Base-by-base conservation (phyloP, 2,888 invertebrate species). In the Melangyna quadrimaculata region DNA sequence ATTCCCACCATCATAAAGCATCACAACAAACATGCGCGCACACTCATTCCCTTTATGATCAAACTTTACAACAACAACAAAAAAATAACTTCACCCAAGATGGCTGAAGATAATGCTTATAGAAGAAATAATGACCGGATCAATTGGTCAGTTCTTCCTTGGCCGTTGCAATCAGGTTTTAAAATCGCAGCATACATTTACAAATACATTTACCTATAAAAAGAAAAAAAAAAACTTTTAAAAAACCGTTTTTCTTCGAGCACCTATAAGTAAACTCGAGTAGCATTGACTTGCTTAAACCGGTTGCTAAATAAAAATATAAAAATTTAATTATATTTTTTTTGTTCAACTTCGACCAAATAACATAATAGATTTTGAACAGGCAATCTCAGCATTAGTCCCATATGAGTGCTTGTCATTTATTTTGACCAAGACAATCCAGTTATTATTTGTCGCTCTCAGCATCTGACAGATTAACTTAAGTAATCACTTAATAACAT, bases 111-210 rank as follows among this genome's bases (percentile, higher is more conserved):
- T 55, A n/a, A 7, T 55, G 72, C 17, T 12, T 27, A 8, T 61
- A 78, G 40, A 69, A 73, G 61, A 70, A 55, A 74, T 77, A 80
- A 73, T 73, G 77, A 78, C 86, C 86, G 63, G 86, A 80, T 84
- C 86, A 86, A 77, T 81, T 86, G 80, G 81, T 86, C 80, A 86
- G 78, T 53, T 73, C 86, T 73, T 80, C 77, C 77, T 70, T 69
- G 69, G 27, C 19, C 27, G 57, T n/a, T 17, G 48, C 40, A 79
- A 84, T 61, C 84, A 61, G 75, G 80, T 84, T 84, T n/a, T 70
- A 2, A 12, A 10, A 14, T 51, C 24, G 14, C 4, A 45, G 24
- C 27, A 72, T n/a, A 29, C 7, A 29, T 45, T 22, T 37, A 45
- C 45, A 17, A 32, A 67, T 35, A 37, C 1, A 1, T 7, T n/a